Conservation (phyloP, 2,113 vertebrate species). For the Hypanus sabinus region DNA sequence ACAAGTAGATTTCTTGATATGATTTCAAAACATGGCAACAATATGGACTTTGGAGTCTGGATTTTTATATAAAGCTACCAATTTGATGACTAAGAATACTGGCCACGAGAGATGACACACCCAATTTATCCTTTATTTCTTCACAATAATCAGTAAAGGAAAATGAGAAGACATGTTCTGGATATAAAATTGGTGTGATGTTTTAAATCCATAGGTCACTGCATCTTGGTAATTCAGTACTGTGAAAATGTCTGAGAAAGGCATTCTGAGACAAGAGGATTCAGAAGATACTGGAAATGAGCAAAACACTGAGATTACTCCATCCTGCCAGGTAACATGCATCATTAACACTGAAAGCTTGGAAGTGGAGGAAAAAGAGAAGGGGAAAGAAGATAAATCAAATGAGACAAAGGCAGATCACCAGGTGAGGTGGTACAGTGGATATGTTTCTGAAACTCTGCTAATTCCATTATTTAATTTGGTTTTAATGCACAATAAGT, state of each 20-base stretch:
- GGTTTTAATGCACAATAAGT: not conserved
- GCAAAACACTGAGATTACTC: constrained; percentile 46
- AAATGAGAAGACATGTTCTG: constrained; percentile 33
- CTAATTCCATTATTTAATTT: not conserved
- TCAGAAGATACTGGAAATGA: constrained; percentile 54
- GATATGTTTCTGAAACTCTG: not conserved
- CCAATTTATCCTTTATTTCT: constrained; percentile 42
- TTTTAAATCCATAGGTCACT: constrained; percentile 53
- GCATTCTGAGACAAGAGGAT: constrained; percentile 53
- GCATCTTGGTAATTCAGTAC: constrained; percentile 53
- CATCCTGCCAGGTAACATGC: constrained; percentile 57
- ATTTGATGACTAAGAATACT: constrained; percentile 44
- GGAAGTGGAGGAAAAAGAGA: constrained; percentile 49
- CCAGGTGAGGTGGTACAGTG: constrained; percentile 51
- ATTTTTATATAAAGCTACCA: constrained; percentile 47
- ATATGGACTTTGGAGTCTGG: constrained; percentile 41
- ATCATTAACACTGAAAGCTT: constrained; percentile 60
- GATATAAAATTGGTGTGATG: constrained; percentile 39
- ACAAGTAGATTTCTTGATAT: constrained; percentile 33
- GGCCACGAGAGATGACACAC: constrained; percentile 44
- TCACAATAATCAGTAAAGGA: constrained; percentile 23
- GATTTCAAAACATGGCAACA: constrained; percentile 39
- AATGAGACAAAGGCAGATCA: constrained; percentile 52
- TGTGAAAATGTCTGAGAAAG: constrained; percentile 70
- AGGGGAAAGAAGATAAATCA: constrained; percentile 59